Percentiles rank a stretch among this genome's conserved stretches.
Evolutionary conservation across 2,888 invertebrate genomes (phyloP).

Genomic region (Drosophila pseudotakahashii): DNA sequence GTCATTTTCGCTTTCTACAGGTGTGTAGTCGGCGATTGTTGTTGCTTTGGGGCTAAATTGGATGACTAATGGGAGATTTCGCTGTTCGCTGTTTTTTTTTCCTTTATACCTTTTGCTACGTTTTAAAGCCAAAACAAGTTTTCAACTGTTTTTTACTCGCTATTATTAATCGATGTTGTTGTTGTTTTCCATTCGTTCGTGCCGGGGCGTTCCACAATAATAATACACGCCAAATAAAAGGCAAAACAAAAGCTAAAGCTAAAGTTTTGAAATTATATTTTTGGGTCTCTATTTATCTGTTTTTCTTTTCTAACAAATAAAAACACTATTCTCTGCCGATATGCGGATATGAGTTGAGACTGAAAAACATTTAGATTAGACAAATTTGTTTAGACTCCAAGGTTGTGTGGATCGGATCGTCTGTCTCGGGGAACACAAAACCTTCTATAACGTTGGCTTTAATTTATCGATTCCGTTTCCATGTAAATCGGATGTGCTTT

Average conservation of each 20-base stretch:
- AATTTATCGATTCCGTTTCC: constrained; percentile 20
- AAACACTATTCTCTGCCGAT: constrained; percentile 11
- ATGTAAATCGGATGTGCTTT: constrained; percentile 32
- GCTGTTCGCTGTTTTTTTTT: constrained; percentile 28
- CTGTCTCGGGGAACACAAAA: constrained; percentile 4
- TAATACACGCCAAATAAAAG: constrained; percentile 24
- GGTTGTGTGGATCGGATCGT: constrained; percentile 6
- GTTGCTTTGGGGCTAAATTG: constrained; percentile 34
- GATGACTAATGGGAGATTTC: constrained; percentile 69
- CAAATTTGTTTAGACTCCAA: constrained; percentile 47
- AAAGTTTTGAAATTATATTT: constrained; percentile 14
- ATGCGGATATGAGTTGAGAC: constrained; percentile 36
- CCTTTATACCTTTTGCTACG: constrained; percentile 24
- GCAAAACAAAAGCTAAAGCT: constrained; percentile 10
- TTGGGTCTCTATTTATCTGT: constrained; percentile 19
- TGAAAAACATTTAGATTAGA: constrained; percentile 36
- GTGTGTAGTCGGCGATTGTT: constrained; percentile 52
- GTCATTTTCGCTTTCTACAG: constrained; percentile 72
- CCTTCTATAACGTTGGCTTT: constrained; percentile 9
- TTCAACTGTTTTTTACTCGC: constrained; percentile 47
- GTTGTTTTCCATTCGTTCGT: constrained; percentile 12
- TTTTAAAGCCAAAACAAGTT: constrained; percentile 49
- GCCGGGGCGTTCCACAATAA: constrained; percentile 37
- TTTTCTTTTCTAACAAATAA: constrained; percentile 1
- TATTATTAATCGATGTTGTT: constrained; percentile 45